Percentiles rank a stretch among this genome's conserved stretches.
phyloP scores from a whole-genome alignment of 2,888 invertebrate species.

The Chironomus riparius region DNA sequence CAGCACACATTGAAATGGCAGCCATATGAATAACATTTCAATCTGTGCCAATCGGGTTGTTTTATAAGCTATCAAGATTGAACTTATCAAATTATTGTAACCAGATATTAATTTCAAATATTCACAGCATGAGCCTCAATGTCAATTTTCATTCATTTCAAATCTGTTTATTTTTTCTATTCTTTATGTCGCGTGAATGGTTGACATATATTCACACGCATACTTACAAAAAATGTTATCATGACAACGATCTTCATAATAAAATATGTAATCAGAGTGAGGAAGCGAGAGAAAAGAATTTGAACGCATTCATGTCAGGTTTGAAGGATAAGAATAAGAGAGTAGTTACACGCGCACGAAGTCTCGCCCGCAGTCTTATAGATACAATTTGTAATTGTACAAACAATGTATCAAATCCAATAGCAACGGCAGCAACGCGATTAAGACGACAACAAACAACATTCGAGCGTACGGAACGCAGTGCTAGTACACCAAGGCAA shows the following conservation, averaged over 20 bases:
- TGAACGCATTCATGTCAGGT: constrained; percentile 25
- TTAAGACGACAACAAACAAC: constrained; percentile 20
- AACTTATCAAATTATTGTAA: no score
- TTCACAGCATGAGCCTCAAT: no score
- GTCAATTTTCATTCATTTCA: neutral
- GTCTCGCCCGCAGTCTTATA: constrained; percentile 9
- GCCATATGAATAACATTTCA: no score
- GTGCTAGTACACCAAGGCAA: constrained; percentile 15
- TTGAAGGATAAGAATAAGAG: constrained; percentile 25
- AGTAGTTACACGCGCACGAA: constrained; percentile 24
- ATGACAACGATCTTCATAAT: neutral
- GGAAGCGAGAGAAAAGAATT: constrained; percentile 13
- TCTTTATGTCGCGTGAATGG: neutral
- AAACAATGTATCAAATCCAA: constrained; percentile 22
- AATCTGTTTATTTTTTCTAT: neutral
- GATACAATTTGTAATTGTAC: constrained; percentile 25
- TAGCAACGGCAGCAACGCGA: constrained; percentile 9
- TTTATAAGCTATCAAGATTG: no score
- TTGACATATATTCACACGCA: neutral
- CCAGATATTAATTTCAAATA: no score
- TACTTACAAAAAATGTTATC: no score
- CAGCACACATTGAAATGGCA: no score
- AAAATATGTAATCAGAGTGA: neutral
- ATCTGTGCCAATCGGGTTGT: no score
- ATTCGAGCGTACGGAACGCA: neutral